Conservation (phyloP, 2,888 invertebrate genomes). For the Glyphotaelius pellucidus region DNA sequence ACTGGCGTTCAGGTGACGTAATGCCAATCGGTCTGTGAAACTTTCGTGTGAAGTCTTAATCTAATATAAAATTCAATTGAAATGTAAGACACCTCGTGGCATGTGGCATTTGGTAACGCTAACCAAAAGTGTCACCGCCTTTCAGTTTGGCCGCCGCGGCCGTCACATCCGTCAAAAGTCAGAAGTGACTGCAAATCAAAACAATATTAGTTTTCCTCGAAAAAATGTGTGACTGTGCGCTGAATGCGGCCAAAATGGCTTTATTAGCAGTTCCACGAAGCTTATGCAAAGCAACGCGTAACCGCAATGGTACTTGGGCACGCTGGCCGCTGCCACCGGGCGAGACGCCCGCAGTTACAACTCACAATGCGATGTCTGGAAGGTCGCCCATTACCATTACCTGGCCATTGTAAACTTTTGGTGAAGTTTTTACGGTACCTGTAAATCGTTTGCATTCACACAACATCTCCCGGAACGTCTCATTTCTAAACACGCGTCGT, state of each 20-base stretch:
- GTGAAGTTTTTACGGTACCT: constrained; percentile 61
- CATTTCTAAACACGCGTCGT: constrained; percentile 44
- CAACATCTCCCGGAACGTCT: constrained; percentile 42
- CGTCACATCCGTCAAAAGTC: constrained; percentile 22
- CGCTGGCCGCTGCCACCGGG: constrained; percentile 7
- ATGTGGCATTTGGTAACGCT: not conserved
- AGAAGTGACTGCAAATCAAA: constrained; percentile 25
- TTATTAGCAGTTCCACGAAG: constrained; percentile 38
- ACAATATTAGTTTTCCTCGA: constrained; percentile 33
- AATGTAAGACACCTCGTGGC: not conserved
- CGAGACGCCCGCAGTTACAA: not conserved
- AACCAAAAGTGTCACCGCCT: not conserved
- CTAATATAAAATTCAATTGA: not conserved
- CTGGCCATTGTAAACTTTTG: constrained; percentile 51
- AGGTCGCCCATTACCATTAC: constrained; percentile 48
- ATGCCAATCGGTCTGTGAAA: not conserved
- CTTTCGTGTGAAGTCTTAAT: not conserved
- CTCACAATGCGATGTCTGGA: constrained; percentile 17
- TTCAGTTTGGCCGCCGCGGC: not conserved
- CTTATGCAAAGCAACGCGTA: not conserved
- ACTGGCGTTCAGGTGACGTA: not conserved
- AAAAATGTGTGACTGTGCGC: not conserved
- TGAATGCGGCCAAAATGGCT: constrained; percentile 15
- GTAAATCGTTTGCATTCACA: constrained; percentile 60
- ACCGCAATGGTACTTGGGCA: constrained; percentile 17